Conservation (phyloP, 23 tunicate species). For the Halocynthia aurantium region DNA sequence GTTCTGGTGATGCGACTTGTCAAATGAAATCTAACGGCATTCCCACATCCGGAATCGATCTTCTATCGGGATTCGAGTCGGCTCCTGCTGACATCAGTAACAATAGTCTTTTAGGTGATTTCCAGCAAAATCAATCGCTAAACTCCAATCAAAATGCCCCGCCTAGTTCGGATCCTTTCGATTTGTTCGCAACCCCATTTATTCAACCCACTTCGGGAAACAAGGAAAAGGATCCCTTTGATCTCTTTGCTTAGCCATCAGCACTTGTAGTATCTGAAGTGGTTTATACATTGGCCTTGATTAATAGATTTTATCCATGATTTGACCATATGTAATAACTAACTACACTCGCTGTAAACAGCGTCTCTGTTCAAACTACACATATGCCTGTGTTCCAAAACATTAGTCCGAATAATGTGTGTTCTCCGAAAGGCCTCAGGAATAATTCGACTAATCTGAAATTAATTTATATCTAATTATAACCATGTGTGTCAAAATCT, state of each 20-base stretch:
- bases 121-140: not conserved
- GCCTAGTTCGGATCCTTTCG: constrained; percentile 7
- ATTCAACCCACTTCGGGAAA: not conserved
- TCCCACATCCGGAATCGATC: not conserved
- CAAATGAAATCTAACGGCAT: not conserved
- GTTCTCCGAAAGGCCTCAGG: too few relatives aligned
- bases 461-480: too few relatives aligned
- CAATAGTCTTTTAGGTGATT: constrained; percentile 4
- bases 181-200: not conserved
- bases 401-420: too few relatives aligned
- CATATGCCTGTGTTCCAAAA: too few relatives aligned
- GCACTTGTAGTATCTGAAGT: too few relatives aligned
- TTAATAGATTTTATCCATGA: too few relatives aligned
- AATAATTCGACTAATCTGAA: too few relatives aligned
- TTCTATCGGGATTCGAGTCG: not conserved
- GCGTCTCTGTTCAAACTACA: too few relatives aligned
- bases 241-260: not conserved
- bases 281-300: too few relatives aligned
- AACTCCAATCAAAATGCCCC: not conserved
- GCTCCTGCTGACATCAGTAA: not conserved
- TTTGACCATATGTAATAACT: too few relatives aligned
- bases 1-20: constrained; percentile 1
- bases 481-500: too few relatives aligned
- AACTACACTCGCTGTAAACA: too few relatives aligned
- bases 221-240: constrained; percentile 3